Evolutionary conservation across 2,888 invertebrate genomes (phyloP).

Genomic region (Lycaena phlaeas): DNA sequence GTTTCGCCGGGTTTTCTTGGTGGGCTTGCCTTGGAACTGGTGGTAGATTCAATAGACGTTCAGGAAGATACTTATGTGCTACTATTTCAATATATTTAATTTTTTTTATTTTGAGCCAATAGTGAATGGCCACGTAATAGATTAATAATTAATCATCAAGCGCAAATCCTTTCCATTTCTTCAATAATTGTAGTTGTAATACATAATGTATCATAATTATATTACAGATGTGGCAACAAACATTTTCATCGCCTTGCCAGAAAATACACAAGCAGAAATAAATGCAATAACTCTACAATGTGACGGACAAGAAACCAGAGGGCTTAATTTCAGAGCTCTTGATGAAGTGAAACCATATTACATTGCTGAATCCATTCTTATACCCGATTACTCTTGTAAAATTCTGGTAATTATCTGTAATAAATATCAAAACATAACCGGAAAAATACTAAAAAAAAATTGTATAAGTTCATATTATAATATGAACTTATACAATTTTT

Average conservation of each 20-base stretch:
- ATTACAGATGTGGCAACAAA: constrained; percentile 13
- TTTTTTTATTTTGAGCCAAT: too few relatives aligned
- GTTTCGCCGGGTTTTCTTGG: too few relatives aligned
- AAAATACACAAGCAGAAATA: constrained; percentile 18
- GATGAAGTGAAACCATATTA: constrained; percentile 25
- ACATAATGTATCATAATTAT: background rate
- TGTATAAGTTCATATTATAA: constrained; percentile 1
- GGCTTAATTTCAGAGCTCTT: constrained; percentile 23
- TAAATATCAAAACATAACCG: too few relatives aligned
- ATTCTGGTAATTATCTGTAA: constrained; percentile 32
- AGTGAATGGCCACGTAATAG: too few relatives aligned
- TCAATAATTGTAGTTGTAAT: background rate
- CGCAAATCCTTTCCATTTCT: background rate
- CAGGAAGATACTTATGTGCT: too few relatives aligned
- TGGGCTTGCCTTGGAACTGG: too few relatives aligned
- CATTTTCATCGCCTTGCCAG: constrained; percentile 15
- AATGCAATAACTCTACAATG: constrained; percentile 27
- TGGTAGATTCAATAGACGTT: too few relatives aligned
- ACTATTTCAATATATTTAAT: too few relatives aligned
- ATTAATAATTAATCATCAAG: too few relatives aligned
- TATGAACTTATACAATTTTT: background rate
- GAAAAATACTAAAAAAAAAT: too few relatives aligned
- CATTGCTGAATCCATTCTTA: constrained; percentile 26
- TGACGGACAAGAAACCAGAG: constrained; percentile 23
- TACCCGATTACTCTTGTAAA: constrained; percentile 28